Percentiles rank a stretch among this genome's conserved stretches.
phyloP scores from a whole-genome alignment of 2,888 invertebrate genomes.

The Tridacna gigas region DNA sequence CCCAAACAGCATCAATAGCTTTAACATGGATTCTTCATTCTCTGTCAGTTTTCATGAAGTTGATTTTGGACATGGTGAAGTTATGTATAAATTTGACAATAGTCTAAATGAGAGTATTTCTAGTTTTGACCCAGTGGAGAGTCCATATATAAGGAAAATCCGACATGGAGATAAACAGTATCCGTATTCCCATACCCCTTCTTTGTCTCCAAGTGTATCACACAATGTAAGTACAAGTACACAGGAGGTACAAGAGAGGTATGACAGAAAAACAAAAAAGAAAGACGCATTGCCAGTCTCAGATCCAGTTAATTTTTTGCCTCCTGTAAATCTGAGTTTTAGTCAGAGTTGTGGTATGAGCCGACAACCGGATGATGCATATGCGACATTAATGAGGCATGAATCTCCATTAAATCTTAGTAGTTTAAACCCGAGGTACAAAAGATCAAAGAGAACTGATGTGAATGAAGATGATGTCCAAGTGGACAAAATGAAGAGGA shows the following conservation, averaged over 20 bases:
- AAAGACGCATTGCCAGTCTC: neutral
- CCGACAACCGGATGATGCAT: neutral
- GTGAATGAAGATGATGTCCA: neutral
- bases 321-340: constrained; percentile 4
- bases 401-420: constrained; percentile 10
- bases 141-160: neutral
- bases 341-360: neutral
- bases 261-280: neutral
- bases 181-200: neutral
- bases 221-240: neutral
- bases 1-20: constrained; percentile 20
- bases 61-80: constrained; percentile 57
- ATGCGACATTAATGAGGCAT: neutral
- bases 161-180: neutral
- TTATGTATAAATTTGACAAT: constrained; percentile 44
- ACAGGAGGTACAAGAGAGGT: neutral
- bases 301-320: neutral
- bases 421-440: neutral
- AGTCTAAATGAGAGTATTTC: constrained; percentile 12
- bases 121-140: neutral
- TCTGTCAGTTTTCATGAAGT: constrained; percentile 60
- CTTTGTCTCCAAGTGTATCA: neutral
- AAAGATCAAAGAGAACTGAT: neutral
- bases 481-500: neutral
- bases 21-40: constrained; percentile 38